phyloP scores from a whole-genome alignment of 2,113 vertebrate genomes.

The Cyprinodon variegatus region DNA sequence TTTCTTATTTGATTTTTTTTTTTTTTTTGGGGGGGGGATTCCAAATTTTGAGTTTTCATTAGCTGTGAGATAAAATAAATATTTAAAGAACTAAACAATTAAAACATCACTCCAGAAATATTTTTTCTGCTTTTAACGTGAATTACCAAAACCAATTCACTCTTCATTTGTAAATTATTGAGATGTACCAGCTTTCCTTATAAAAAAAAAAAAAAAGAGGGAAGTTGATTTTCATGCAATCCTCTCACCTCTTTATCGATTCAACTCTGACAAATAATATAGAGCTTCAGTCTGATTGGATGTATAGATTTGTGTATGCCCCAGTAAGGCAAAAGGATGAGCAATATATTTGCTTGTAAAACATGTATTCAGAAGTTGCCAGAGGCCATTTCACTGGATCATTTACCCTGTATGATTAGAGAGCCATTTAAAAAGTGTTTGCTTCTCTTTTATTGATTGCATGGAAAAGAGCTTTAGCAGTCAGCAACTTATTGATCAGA shows the following conservation, averaged over 20 bases:
- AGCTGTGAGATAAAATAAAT: too few species aligned
- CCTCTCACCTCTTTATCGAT: conserved; percentile 65
- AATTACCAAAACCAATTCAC: background rate
- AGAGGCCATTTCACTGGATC: conserved; percentile 55
- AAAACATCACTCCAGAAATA: background rate
- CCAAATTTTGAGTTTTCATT: background rate
- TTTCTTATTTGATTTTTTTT: too few species aligned
- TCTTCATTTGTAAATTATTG: background rate
- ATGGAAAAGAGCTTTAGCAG: conserved; percentile 50
- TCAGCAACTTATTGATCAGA: conserved; percentile 49
- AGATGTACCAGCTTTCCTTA: background rate
- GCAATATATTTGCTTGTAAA: conserved; percentile 75
- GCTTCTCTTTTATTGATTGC: conserved; percentile 69
- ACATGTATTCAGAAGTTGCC: conserved; percentile 67
- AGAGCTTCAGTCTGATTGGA: conserved; percentile 56
- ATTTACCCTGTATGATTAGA: conserved; percentile 76
- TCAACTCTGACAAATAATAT: conserved; percentile 61
- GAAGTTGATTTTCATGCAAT: conserved; percentile 54
- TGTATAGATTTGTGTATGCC: conserved; percentile 74
- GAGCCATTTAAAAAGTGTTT: conserved; percentile 69
- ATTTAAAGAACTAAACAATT: background rate
- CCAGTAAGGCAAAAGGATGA: conserved; percentile 61
- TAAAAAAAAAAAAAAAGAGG: conserved; percentile 15
- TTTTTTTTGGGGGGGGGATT: background rate
- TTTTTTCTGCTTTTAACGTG: background rate